These are phyloP conservation scores for Takifugu bimaculatus DNA, from an alignment of 2,113 vertebrate species.

Conservation along the genomic window DNA sequence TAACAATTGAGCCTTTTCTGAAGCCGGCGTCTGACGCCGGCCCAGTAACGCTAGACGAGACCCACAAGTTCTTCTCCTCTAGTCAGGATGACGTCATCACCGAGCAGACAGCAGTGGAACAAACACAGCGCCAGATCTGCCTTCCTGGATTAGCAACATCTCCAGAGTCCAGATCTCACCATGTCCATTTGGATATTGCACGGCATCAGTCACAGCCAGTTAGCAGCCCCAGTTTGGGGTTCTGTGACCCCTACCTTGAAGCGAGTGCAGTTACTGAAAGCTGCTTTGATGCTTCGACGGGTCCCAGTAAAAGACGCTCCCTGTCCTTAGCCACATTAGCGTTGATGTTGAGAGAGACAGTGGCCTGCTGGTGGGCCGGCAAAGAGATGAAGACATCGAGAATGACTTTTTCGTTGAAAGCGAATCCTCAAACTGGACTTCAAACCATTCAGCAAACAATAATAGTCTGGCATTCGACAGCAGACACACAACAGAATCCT, in stretches of 20 bases:
- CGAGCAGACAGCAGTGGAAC: too few species aligned
- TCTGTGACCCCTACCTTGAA: constrained; percentile 74
- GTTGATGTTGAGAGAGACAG: constrained; percentile 62
- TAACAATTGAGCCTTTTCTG: constrained; percentile 80
- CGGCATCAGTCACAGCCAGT: too few species aligned
- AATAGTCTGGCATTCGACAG: constrained; percentile 75
- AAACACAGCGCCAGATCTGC: too few species aligned
- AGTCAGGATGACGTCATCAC: too few species aligned
- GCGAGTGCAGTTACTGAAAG: constrained; percentile 43
- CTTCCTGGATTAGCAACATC: too few species aligned
- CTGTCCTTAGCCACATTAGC: constrained; percentile 64
- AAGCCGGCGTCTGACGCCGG: constrained; percentile 50
- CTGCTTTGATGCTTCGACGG: constrained; percentile 61
- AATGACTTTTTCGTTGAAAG: constrained; percentile 56
- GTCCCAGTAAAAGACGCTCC: constrained; percentile 61
- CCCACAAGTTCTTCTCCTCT: too few species aligned
- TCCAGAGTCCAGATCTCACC: too few species aligned
- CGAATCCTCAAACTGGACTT: constrained; percentile 79
- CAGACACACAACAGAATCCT: too few species aligned
- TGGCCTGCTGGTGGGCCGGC: constrained; percentile 51
- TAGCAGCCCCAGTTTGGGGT: constrained; percentile 69
- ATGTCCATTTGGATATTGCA: too few species aligned
- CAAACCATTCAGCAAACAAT: constrained; percentile 87
- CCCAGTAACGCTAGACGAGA: too few species aligned
- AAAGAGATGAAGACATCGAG: constrained; percentile 39